Evolutionary conservation across 2,888 invertebrate species (phyloP), one percentile per base, ranked within the genome.

Genomic region (Pachymerium ferrugineum): DNA sequence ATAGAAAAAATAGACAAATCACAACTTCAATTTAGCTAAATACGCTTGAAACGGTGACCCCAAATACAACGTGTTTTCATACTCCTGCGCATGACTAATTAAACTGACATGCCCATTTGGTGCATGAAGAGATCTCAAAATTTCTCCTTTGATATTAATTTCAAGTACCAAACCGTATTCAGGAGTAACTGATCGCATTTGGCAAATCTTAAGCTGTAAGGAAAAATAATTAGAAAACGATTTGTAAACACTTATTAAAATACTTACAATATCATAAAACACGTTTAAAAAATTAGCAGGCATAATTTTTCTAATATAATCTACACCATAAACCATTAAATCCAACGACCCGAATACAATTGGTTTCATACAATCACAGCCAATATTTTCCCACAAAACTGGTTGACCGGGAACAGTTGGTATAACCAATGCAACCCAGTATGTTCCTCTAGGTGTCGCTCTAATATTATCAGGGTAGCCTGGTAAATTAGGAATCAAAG

Each of bases 381-480:
- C 25, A 14, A 73, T 3, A 3, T 10, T 4, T 3, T 73, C 73
- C 31, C 25, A 73, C 4, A 31, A 4, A 4, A 62, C 1, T 8
- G 19, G 30, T 3, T 67, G 3, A 16, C 16, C 73, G 6, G 62
- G 22, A 2, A 73, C 14, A n/a, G 19, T 25, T 3, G 35, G 25
- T 3, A n/a, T 3, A 19, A 22, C 16, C 3, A 76, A 33, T 1
- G 80, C 83, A 0, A 83, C 80, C 83, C 83, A 84, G 77, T 82
- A 83, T 16, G 82, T 82, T 4, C 83, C 83, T 38, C 74, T 42
- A 3, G 78, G 77, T 71, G 78, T 78, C 70, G 80, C 62, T 70
- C 79, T 74, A 33, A 85, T 83, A 78, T 85, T 85, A 78, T 85
- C 85, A 3, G 85, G 84, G 14, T 81, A 71, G 5, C 85, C 84